Evolutionary conservation across 2,113 vertebrate genomes (phyloP), one percentile per base, ranked within the genome.

Genomic region (Aegithalos caudatus): DNA sequence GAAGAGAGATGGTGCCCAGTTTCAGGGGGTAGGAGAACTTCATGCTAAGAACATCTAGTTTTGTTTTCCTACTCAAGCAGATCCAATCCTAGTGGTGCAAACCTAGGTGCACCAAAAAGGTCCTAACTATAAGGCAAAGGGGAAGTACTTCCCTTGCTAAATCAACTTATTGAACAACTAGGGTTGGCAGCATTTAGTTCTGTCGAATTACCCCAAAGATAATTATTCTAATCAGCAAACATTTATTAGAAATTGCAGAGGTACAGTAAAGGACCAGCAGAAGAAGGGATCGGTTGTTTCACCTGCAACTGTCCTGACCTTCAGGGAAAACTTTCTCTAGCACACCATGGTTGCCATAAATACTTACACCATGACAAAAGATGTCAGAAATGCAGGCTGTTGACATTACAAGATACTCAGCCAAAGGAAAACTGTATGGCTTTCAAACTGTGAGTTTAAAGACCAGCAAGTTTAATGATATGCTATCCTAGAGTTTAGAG

Each of bases 281-380:
- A 37, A 37, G 35, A 56, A 87, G 6, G 27, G 21, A 70, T 23
- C 3, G 1, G 35, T 60, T 70, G 14, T 44, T 93, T 85, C 50
- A 57, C 69, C 53, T 60, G 48, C 53, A 94, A 37, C 70, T 69
- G 35, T 62, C 66, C 57, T 88, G 87, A 96, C 90, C 90, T 97
- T 95, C 70, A 72, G 44, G 28, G 37, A 65, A 64, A 67, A 81
- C 84, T 33, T 24, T 15, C 19, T 87, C 53, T 37, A 93, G 87
- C 53, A 54, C 23, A 76, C 74, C 61, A 71, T 4, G 67, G 81
- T 79, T 81, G 44, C 81, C 56, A 90, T 85, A 89, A 96, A 91
- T 91, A 85, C 44, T 92, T 84, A 25, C 4, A 40, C 73, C 48
- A 54, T 90, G 81, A 93, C 87, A 96, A 95, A 91, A 94, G 90